Evolutionary conservation across 2,888 invertebrate genomes (phyloP).

Genomic region (Colletes collaris): DNA sequence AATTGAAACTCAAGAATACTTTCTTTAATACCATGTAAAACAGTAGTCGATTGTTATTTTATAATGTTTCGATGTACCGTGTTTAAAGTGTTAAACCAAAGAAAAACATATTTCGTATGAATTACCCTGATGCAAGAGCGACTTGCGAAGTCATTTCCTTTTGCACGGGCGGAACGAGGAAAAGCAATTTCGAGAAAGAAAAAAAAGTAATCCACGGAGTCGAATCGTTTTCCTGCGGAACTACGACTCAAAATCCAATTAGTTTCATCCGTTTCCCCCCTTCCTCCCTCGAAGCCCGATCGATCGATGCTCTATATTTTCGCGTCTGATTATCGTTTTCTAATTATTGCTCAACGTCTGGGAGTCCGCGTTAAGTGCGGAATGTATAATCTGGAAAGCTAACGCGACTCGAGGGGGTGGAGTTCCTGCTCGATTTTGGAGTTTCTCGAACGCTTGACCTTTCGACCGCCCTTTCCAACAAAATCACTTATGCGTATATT

Average conservation of each 20-base stretch:
- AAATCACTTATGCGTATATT: too few relatives aligned
- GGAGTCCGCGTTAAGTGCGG: not conserved
- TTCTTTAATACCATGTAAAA: too few relatives aligned
- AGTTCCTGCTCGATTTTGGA: slow-evolving; percentile 11
- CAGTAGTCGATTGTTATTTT: too few relatives aligned
- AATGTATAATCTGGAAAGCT: slow-evolving; percentile 28
- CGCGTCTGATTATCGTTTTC: slow-evolving; percentile 54
- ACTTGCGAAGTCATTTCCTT: not conserved
- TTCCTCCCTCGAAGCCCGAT: slow-evolving; percentile 5
- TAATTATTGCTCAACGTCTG: slow-evolving; percentile 36
- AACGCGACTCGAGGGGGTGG: not conserved
- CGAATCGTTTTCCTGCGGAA: slow-evolving; percentile 38
- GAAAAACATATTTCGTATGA: too few relatives aligned
- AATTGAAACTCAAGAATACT: too few relatives aligned
- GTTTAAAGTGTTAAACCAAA: too few relatives aligned
- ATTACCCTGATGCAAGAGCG: not conserved
- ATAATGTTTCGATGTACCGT: too few relatives aligned
- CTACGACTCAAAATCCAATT: slow-evolving; percentile 46
- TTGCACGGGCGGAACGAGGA: not conserved
- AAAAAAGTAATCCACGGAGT: slow-evolving; percentile 23
- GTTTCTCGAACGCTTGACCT: slow-evolving; percentile 44
- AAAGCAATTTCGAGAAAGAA: slow-evolving; percentile 27
- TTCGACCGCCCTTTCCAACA: slow-evolving; percentile 41
- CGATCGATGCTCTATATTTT: slow-evolving; percentile 48
- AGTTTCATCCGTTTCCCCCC: slow-evolving; percentile 27